Evolutionary conservation across 2,113 vertebrate genomes (phyloP), one percentile per base, ranked within the genome.

Genomic region (Halichoerus grypus): DNA sequence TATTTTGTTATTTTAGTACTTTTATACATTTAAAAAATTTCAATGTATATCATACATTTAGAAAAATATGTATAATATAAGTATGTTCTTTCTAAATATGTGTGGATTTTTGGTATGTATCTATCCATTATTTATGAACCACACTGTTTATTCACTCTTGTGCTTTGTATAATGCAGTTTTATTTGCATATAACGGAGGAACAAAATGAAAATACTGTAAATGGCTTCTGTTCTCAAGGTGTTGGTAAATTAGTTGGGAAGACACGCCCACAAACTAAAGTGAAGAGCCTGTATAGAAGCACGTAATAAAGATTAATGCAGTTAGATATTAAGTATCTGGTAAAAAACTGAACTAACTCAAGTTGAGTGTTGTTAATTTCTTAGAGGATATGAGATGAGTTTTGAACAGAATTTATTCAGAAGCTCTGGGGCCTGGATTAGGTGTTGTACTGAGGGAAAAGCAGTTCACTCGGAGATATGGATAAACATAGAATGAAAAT

Each of bases 401-500:
- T 81, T 91, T 96, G 49, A 77, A 76, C 28, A 80, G 51, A 63
- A 74, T 91, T 82, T 91, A 51, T 87, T 94, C 16, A 88, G n/a
- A 86, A 4, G 18, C 36, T 88, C 7, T 53, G 61, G 4, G 12
- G 0, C 18, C 22, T 88, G 21, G 49, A 49, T 67, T 94, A 31
- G 39, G 36, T 53, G 5, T 59, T 72, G 5, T 92, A 26, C 18
- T 53, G 36, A 90, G 24, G 57, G 39, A 53, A 96, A 65, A 83
- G 8, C 36, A 90, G 82, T 91, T 93, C 22, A 71, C 12, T 91
- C n/a, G 84, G 88, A 77, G 57, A 14, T 95, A 95, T 84, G 55
- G 51, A 59, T 94, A 86, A 76, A 89, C n/a, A 49, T 5, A 65
- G 87, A 85, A 19, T 88, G 86, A 89, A 74, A 63, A 21, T 90